Evolutionary conservation across 2,888 invertebrate genomes (phyloP), one percentile per base, ranked within the genome.

Genomic region (Phalera bucephala): DNA sequence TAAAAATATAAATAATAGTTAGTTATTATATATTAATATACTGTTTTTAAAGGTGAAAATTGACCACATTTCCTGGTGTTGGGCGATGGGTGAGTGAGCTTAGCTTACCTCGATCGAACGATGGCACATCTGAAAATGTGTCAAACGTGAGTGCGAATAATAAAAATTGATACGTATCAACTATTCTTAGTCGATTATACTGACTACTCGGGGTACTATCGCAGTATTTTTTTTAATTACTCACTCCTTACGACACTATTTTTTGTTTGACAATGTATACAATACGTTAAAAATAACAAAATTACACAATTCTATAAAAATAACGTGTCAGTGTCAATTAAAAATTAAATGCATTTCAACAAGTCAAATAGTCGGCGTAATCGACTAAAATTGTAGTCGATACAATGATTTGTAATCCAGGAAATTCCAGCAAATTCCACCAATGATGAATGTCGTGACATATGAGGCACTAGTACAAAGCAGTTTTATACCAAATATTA

Each of bases 91-190:
- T 72, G 74, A 56, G 60, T 77, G 79, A 65, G 66, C 72, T 70
- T 15, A 10, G 74, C 87, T 86, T 86, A 87, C 88, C 88, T 88
- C 82, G 72, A 52, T 81, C 79, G 60, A 77, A 70, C 60, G 80
- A 72, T 50, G 84, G 72, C 46, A 75, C 67, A 82, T 86, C 88
- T 88, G 87, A 80, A 87, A 87, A 80, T 69, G 81, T 79, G 79
- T 64, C 62, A 74, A 71, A 48, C 52, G 59, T 85, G 79, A 80
- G 76, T 82, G 73, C 63, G 44, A 46, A 37, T 36, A 37, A 43
- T 33, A 55, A 27, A 54, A 47, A 50, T 50, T 30, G 41, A 44
- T 42, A 51, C 49, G 52, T 50, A 60, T 53, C 53, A 57, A 58
- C 46, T 56, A 60, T 44, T 56, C 41, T 13, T 20, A 20, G 19